These are phyloP conservation scores for Scophthalmus maximus DNA, from an alignment of 2,113 vertebrate species.

Conservation along the genomic window DNA sequence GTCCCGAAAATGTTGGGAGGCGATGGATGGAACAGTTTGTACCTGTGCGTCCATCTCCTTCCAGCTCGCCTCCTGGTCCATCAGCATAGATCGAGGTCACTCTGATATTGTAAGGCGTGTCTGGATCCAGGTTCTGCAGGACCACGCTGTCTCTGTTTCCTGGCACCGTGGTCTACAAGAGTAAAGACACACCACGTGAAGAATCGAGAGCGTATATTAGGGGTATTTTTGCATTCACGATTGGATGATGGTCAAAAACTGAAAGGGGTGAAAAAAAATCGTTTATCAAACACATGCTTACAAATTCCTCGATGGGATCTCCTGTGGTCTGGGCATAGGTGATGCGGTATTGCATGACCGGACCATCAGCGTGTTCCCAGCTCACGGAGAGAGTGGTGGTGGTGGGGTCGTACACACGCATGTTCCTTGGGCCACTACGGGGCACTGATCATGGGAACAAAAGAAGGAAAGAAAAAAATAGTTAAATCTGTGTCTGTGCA, in stretches of 20 bases:
- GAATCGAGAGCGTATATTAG: background rate
- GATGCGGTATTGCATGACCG: constrained; percentile 93
- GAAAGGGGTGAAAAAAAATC: background rate
- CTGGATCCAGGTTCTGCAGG: constrained; percentile 90
- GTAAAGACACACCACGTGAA: background rate
- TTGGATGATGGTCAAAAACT: background rate
- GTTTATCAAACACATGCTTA: constrained; percentile 77
- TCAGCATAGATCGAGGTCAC: constrained; percentile 92
- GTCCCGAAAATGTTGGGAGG: background rate
- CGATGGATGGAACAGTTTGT: constrained; percentile 17
- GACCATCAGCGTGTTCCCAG: constrained; percentile 96
- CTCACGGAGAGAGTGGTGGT: constrained; percentile 92
- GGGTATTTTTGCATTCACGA: background rate
- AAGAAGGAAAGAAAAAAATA: background rate
- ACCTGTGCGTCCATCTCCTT: constrained; percentile 93
- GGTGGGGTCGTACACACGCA: constrained; percentile 91
- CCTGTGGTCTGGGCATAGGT: constrained; percentile 92
- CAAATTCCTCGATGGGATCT: constrained; percentile 95
- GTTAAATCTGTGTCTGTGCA: too few species aligned
- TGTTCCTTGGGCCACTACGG: constrained; percentile 92
- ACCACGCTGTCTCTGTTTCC: constrained; percentile 93
- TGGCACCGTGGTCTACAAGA: constrained; percentile 89
- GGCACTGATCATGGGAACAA: constrained; percentile 84
- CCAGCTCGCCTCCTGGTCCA: constrained; percentile 91
- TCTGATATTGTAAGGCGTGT: constrained; percentile 94